Base-by-base conservation (phyloP, 2,113 vertebrate species). In the Carassius gibelio region DNA sequence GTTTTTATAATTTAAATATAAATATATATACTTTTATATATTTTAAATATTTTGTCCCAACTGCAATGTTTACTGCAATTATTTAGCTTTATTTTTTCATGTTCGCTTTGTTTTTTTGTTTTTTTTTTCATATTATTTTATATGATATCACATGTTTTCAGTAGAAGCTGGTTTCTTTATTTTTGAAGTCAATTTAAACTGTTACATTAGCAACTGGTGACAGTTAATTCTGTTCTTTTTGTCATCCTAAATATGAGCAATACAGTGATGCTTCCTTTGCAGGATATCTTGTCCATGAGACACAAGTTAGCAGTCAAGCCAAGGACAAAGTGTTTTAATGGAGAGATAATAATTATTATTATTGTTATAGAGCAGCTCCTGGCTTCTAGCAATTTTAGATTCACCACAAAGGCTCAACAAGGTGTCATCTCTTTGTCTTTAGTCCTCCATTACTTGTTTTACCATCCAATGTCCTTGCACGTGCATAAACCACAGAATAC, bases 301-400 rank as follows among this genome's bases (percentile, higher is more conserved):
- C 59, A 26, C 36, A 45, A 19, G 13, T 69, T 3, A 34, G 64
- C 80, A 81, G 61, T 81, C 61, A 81, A 81, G 8, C 61, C 79
- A 82, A 71, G 64, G 66, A 82, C 64, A 52, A 71, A 69, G 26
- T 21, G 48, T 82, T 64, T 71, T 82, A 68, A 81, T 81, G 42
- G 61, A 68, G 80, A 55, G 80, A 17, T 57, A 8, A 59, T 36
- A 52, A 82, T 71, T 71, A 52, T 71, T 71, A 38, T 38, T 6
- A 5, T 36, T 4, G 4, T 36, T 36, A 69, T 82, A 66, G 79
- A 64, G 8, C 38, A 68, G 59, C 78, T 80, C 34, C 45, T 81
- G 80, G 80, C 66, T 71, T 82, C 80, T n/a, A n/a, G 64, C 26
- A 57, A 55, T 82, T 82, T 82, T 30, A 68, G 79, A 81, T 81